These are phyloP conservation scores for Agonopterix subpropinquella DNA, from an alignment of 2,888 invertebrate genomes.

Conservation along the genomic window DNA sequence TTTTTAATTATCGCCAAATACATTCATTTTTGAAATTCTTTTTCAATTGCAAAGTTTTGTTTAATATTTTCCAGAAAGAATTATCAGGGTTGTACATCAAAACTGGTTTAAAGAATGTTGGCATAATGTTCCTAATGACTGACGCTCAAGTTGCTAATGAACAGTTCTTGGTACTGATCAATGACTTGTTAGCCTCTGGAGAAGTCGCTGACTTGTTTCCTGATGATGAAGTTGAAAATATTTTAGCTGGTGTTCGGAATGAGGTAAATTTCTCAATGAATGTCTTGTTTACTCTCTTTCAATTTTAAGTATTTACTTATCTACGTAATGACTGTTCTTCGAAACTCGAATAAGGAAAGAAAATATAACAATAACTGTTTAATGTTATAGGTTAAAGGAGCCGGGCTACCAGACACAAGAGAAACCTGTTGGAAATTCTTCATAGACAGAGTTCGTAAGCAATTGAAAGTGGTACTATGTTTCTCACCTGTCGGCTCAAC, in stretches of 20 bases:
- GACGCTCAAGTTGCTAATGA: conserved; percentile 98
- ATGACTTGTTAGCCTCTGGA: conserved; percentile 96
- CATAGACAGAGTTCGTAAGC: conserved; percentile 94
- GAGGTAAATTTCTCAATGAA: conserved; percentile 66
- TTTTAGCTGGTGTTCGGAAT: conserved; percentile 88
- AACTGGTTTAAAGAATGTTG: conserved; percentile 94
- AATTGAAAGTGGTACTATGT: conserved; percentile 94
- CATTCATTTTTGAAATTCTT: no score
- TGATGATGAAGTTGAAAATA: conserved; percentile 97
- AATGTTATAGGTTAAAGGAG: conserved; percentile 82
- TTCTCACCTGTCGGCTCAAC: conserved; percentile 98
- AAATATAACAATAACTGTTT: neutral
- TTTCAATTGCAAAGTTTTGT: neutral
- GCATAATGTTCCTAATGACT: conserved; percentile 96
- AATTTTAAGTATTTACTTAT: neutral
- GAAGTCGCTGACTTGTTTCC: conserved; percentile 97
- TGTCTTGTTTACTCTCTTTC: neutral
- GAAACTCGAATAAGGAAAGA: neutral
- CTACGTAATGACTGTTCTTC: neutral
- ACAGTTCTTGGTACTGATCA: conserved; percentile 95
- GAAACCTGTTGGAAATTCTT: conserved; percentile 99
- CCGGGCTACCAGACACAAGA: conserved; percentile 92
- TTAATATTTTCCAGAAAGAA: conserved; percentile 77
- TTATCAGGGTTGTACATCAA: conserved; percentile 91
- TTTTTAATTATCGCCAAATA: no score